phyloP scores from a whole-genome alignment of 2,113 vertebrate genomes.

The Phylloscopus trochilus region DNA sequence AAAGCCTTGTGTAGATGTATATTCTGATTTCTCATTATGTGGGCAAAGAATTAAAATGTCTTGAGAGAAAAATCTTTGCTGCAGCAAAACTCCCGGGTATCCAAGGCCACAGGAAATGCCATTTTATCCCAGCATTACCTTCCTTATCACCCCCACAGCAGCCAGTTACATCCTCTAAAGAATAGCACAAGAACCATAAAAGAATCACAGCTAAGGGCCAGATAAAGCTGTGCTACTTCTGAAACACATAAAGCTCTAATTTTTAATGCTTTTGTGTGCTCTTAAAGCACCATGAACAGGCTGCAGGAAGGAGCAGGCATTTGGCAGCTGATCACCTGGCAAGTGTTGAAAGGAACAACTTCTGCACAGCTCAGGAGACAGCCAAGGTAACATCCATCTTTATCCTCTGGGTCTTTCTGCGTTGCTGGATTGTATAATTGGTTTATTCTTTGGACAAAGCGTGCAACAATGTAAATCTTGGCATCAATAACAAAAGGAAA shows the following conservation, averaged over 20 bases:
- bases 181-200: not conserved
- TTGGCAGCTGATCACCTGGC: not conserved
- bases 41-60: not conserved
- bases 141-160: not conserved
- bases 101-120: not conserved
- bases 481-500: not conserved
- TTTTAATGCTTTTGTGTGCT: not conserved
- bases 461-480: not conserved
- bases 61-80: not conserved
- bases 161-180: not conserved
- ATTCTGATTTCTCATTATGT: not conserved
- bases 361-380: not conserved
- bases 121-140: not conserved
- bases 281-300: not conserved
- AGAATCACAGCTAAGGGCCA: not conserved
- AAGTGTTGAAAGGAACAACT: not conserved
- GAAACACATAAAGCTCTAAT: not conserved
- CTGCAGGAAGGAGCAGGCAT: not conserved
- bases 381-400: not conserved
- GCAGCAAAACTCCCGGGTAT: not conserved
- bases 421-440: not conserved
- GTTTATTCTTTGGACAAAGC: not conserved
- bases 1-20: not conserved
- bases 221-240: not conserved
- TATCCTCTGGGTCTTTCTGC: not conserved